These are phyloP conservation scores for Cephalophus harveyi DNA, from an alignment of 2,113 vertebrate genomes.

Conservation along the genomic window DNA sequence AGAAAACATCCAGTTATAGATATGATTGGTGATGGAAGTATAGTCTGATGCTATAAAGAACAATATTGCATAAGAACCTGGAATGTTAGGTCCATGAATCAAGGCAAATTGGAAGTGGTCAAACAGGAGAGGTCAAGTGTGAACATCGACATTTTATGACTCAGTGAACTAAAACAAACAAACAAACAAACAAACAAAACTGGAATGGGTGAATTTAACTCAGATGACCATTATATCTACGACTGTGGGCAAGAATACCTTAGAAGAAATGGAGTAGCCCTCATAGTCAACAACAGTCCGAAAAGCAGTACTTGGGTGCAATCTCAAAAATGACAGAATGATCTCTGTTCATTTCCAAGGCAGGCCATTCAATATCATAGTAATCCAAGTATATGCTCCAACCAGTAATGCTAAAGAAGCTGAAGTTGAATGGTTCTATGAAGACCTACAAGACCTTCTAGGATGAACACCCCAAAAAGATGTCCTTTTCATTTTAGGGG, in stretches of 20 bases:
- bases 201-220: background rate
- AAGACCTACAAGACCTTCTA: background rate
- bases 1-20: background rate
- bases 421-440: background rate
- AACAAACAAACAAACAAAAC: accelerated
- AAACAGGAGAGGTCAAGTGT: background rate
- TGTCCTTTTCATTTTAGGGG: background rate
- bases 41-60: background rate
- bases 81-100: background rate
- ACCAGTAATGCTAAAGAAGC: background rate
- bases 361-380: background rate
- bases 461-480: accelerated
- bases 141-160: accelerated
- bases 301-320: background rate
- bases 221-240: background rate
- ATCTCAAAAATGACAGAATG: background rate
- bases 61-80: background rate
- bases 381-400: background rate
- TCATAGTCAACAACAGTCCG: background rate
- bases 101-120: background rate
- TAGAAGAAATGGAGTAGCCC: background rate
- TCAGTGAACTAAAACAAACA: background rate
- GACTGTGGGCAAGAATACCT: background rate
- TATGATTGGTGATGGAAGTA: background rate
- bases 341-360: background rate